These are phyloP conservation scores for Anser cygnoides DNA, from an alignment of 2,113 vertebrate species.

Conservation along the genomic window DNA sequence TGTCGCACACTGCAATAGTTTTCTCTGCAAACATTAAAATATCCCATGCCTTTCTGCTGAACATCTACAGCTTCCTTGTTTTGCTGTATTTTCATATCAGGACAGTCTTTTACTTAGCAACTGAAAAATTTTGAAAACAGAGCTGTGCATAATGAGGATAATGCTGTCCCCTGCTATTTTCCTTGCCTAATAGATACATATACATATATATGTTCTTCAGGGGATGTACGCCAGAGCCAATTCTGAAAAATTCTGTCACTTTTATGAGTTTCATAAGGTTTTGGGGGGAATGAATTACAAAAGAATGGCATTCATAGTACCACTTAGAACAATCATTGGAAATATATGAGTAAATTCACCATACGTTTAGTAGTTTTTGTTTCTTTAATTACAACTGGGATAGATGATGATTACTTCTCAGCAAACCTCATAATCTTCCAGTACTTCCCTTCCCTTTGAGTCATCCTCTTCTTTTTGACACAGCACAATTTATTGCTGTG, in stretches of 20 bases:
- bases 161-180: conserved; percentile 5
- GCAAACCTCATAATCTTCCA: not conserved
- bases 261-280: not conserved
- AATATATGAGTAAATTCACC: not conserved
- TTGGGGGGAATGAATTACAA: not conserved
- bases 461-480: not conserved
- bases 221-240: not conserved
- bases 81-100: conserved; percentile 1
- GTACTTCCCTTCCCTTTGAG: not conserved
- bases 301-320: not conserved
- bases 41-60: not conserved
- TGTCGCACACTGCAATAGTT: not conserved
- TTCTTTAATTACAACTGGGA: not conserved
- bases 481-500: fast-evolving
- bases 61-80: conserved; percentile 10
- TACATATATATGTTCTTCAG: not conserved
- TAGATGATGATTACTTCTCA: not conserved
- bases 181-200: not conserved
- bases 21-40: not conserved
- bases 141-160: not conserved
- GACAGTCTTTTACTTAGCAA: not conserved
- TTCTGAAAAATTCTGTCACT: not conserved
- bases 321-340: not conserved
- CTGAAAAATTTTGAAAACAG: not conserved
- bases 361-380: not conserved